Evolutionary conservation across 2,888 invertebrate species (phyloP).

Genomic region (Biston stratarius): DNA sequence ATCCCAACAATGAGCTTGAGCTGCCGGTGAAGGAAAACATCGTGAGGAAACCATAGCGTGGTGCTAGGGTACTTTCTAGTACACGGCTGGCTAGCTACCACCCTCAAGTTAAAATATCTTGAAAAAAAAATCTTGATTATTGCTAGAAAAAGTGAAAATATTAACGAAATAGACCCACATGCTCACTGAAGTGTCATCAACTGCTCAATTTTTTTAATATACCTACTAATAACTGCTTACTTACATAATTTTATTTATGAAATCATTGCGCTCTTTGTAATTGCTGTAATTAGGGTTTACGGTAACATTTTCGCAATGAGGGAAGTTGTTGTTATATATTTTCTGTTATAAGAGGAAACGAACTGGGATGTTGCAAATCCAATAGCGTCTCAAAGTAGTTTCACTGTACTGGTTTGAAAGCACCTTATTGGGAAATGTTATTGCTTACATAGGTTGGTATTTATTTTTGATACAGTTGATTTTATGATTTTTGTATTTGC

Average conservation of each 20-base stretch:
- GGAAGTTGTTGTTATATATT: slow-evolving; percentile 48
- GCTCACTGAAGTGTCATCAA: neutral
- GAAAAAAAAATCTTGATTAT: neutral
- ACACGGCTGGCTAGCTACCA: no score
- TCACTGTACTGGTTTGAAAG: slow-evolving; percentile 11
- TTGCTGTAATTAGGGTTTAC: slow-evolving; percentile 16
- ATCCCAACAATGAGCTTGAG: no score
- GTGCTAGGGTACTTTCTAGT: no score
- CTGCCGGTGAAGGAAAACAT: no score
- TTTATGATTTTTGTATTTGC: no score
- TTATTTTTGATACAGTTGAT: neutral
- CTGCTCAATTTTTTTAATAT: no score
- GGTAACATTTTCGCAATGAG: slow-evolving; percentile 51
- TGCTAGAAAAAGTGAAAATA: no score
- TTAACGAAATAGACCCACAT: neutral
- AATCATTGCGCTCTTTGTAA: slow-evolving; percentile 6
- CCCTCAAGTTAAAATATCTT: no score
- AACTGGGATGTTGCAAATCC: slow-evolving; percentile 34
- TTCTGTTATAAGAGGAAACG: slow-evolving; percentile 38
- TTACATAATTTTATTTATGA: slow-evolving; percentile 5
- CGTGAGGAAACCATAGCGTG: no score
- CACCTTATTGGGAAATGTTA: neutral
- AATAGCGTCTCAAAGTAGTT: slow-evolving; percentile 17
- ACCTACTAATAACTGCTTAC: no score
- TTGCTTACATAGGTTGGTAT: neutral